A percentile compares a stretch with the other conserved stretches of the same genome.
These are phyloP conservation scores for Orthosia gracilis DNA, from an alignment of 2,888 invertebrate species.

Conservation along the genomic window DNA sequence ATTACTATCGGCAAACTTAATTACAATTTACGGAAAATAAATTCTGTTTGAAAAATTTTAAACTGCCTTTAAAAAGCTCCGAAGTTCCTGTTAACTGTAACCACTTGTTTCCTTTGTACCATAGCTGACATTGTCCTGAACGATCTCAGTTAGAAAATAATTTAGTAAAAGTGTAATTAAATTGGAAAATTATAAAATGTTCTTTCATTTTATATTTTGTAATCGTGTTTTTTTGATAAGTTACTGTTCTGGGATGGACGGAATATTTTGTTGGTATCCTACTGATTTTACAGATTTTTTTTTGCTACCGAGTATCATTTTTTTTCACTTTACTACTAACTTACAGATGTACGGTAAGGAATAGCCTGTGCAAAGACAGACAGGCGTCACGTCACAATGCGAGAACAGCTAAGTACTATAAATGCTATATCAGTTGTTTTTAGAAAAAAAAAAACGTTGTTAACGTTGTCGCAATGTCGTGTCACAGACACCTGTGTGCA, in stretches of 20 bases:
- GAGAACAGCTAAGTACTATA: too few relatives aligned
- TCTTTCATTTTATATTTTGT: not conserved
- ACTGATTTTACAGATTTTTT: too few relatives aligned
- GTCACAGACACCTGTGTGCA: too few relatives aligned
- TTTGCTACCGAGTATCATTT: too few relatives aligned
- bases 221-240: not conserved
- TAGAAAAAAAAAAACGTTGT: too few relatives aligned
- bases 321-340: not conserved
- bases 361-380: not conserved
- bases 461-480: too few relatives aligned
- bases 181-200: not conserved
- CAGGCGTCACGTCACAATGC: too few relatives aligned
- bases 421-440: too few relatives aligned
- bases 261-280: not conserved
- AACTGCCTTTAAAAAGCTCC: not conserved
- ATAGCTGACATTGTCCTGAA: not conserved
- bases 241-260: not conserved
- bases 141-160: slow-evolving; percentile 15
- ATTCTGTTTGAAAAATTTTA: slow-evolving; percentile 13
- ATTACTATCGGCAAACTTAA: not conserved
- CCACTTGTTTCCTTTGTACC: slow-evolving; percentile 8
- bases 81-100: not conserved
- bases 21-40: slow-evolving; percentile 3
- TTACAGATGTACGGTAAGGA: not conserved
- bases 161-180: slow-evolving; percentile 1